These are phyloP conservation scores for Drosophila arawakana DNA, from an alignment of 1,140 invertebrate genomes.

Conservation along the genomic window DNA sequence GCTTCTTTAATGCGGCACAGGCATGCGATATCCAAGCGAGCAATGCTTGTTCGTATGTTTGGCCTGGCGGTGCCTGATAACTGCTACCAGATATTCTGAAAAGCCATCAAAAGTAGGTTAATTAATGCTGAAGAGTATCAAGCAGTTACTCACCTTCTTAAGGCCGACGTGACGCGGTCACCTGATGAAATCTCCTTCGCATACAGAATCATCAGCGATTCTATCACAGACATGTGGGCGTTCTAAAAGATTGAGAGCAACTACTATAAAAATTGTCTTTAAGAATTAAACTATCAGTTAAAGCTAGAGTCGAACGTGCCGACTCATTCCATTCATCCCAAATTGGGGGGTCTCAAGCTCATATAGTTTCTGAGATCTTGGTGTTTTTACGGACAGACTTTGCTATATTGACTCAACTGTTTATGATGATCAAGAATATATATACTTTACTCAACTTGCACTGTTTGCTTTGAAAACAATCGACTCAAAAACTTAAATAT, in stretches of 20 bases:
- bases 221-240: slow-evolving; percentile 98
- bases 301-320: too few species aligned
- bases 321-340: too few species aligned
- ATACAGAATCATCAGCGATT: slow-evolving; percentile 98
- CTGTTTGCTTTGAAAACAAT: too few species aligned
- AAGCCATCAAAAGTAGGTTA: background rate
- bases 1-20: slow-evolving; percentile 90
- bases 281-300: too few species aligned
- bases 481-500: too few species aligned
- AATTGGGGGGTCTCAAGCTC: background rate
- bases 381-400: too few species aligned
- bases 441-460: too few species aligned
- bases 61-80: slow-evolving; percentile 85
- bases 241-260: slow-evolving; percentile 86
- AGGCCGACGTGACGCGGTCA: slow-evolving; percentile 94
- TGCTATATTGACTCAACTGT: too few species aligned
- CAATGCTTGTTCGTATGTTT: slow-evolving; percentile 93
- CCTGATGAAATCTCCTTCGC: slow-evolving; percentile 96
- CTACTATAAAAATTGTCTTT: too few species aligned
- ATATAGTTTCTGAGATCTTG: too few species aligned
- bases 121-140: background rate
- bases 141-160: slow-evolving; percentile 87
- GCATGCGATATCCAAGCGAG: slow-evolving; percentile 96
- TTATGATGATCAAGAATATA: too few species aligned
- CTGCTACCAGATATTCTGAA: slow-evolving; percentile 81